A percentile compares a stretch with the other conserved stretches of the same genome.
phyloP scores from a whole-genome alignment of 2,888 invertebrate genomes.

The Sceliomorpha sp. region DNA sequence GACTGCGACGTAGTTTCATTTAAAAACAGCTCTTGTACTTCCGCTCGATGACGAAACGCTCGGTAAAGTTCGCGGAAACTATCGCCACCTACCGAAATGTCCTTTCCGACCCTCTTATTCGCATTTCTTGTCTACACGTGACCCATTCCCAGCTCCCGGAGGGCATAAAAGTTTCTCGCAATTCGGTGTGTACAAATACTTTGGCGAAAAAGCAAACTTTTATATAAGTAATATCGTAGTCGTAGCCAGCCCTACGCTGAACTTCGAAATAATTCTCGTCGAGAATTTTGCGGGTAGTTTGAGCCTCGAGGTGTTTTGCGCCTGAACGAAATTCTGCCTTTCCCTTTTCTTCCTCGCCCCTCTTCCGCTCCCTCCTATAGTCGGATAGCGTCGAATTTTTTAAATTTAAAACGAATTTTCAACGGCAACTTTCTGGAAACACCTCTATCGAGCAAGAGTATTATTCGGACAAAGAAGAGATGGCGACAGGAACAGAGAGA shows the following conservation, averaged over 20 bases:
- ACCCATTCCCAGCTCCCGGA: conserved; percentile 49
- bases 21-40: conserved; percentile 18
- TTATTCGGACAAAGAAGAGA: too few species aligned
- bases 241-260: conserved; percentile 42
- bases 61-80: conserved; percentile 46
- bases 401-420: too few species aligned
- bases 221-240: conserved; percentile 55
- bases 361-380: too few species aligned
- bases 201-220: conserved; percentile 56
- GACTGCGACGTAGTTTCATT: conserved; percentile 38
- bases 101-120: conserved; percentile 46
- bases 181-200: conserved; percentile 54
- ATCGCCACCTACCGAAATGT: conserved; percentile 48
- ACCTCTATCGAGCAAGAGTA: too few species aligned
- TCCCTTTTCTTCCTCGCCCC: too few species aligned
- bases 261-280: conserved; percentile 49
- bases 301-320: conserved; percentile 36
- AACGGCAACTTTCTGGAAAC: too few species aligned
- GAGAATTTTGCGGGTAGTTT: conserved; percentile 48
- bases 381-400: too few species aligned
- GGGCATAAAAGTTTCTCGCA: conserved; percentile 51
- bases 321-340: conserved; percentile 26
- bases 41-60: conserved; percentile 37
- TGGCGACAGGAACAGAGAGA: too few species aligned
- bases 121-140: conserved; percentile 51